Evolutionary conservation across 2,888 invertebrate species (phyloP).

Genomic region (Tigriopus californicus): DNA sequence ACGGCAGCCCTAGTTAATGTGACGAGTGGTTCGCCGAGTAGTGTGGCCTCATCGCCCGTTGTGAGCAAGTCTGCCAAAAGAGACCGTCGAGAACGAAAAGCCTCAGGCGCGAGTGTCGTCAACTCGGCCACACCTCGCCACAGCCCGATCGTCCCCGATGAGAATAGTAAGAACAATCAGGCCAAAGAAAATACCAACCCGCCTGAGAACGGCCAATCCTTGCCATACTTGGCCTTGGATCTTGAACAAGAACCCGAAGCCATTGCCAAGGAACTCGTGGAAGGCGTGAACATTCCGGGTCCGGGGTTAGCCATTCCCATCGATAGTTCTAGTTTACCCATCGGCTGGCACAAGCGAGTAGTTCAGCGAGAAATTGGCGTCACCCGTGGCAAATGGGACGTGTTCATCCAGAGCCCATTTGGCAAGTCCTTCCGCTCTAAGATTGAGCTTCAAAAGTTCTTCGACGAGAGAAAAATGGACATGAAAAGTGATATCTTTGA

Average conservation of each 20-base stretch:
- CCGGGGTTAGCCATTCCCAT: conserved; percentile 13
- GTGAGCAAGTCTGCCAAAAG: too few species aligned
- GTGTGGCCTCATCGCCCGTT: too few species aligned
- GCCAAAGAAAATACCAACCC: neutral
- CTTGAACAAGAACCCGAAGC: conserved; percentile 3
- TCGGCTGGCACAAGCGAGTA: conserved; percentile 59
- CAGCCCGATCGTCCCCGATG: neutral
- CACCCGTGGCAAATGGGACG: conserved; percentile 63
- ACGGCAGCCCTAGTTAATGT: neutral
- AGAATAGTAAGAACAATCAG: neutral
- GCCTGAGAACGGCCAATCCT: neutral
- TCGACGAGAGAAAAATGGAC: conserved; percentile 7
- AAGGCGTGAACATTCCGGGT: conserved; percentile 14
- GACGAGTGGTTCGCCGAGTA: neutral
- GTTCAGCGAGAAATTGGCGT: conserved; percentile 44
- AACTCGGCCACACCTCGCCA: neutral
- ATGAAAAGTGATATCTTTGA: conserved; percentile 6
- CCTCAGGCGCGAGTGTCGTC: neutral
- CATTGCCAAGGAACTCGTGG: conserved; percentile 10
- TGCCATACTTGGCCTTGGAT: conserved; percentile 5
- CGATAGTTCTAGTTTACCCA: conserved; percentile 36
- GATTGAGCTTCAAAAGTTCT: conserved; percentile 11
- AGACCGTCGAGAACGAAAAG: neutral
- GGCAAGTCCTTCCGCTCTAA: conserved; percentile 15
- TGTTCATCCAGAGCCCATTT: conserved; percentile 34